Percentiles rank a stretch among this genome's conserved stretches.
These are phyloP conservation scores for Seriola aureovittata DNA, from an alignment of 2,113 vertebrate species.

Conservation along the genomic window DNA sequence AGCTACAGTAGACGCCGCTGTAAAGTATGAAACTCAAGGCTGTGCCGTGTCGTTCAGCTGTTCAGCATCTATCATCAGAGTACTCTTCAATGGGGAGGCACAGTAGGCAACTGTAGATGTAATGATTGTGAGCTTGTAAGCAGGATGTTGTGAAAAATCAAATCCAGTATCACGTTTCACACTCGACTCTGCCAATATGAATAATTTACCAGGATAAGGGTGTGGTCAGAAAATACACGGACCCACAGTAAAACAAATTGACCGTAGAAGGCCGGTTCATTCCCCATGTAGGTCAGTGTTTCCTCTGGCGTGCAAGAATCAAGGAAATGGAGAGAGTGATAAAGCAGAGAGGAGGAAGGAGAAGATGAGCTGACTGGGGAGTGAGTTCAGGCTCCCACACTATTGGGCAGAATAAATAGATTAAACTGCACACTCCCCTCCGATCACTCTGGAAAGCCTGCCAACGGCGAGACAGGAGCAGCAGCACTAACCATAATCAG, in stretches of 20 bases:
- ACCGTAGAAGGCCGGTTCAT: background rate
- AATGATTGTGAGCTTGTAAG: slow-evolving; percentile 2
- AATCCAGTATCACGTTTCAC: slow-evolving; percentile 33
- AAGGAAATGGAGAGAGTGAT: slow-evolving; percentile 17
- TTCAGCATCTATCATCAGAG: background rate
- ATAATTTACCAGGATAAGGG: background rate
- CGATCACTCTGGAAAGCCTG: slow-evolving; percentile 21
- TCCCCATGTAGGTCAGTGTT: slow-evolving; percentile 31
- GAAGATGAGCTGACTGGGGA: slow-evolving; percentile 68
- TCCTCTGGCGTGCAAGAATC: background rate
- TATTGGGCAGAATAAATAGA: slow-evolving; percentile 87
- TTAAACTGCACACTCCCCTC: slow-evolving; percentile 51
- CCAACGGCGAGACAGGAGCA: slow-evolving; percentile 2
- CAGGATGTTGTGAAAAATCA: background rate
- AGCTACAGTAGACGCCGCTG: background rate
- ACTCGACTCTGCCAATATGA: background rate
- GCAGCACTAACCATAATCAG: slow-evolving; percentile 18
- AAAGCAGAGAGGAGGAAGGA: slow-evolving; percentile 22
- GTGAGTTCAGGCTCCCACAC: slow-evolving; percentile 64
- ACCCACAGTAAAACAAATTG: background rate
- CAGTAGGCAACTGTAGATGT: background rate
- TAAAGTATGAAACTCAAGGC: background rate
- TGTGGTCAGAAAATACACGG: background rate
- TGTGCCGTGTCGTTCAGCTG: background rate
- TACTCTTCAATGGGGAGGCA: background rate